A percentile compares a stretch with the other conserved stretches of the same genome.
phyloP scores from a whole-genome alignment of 2,797 vertebrate species.

The Ceyx erithaca region DNA sequence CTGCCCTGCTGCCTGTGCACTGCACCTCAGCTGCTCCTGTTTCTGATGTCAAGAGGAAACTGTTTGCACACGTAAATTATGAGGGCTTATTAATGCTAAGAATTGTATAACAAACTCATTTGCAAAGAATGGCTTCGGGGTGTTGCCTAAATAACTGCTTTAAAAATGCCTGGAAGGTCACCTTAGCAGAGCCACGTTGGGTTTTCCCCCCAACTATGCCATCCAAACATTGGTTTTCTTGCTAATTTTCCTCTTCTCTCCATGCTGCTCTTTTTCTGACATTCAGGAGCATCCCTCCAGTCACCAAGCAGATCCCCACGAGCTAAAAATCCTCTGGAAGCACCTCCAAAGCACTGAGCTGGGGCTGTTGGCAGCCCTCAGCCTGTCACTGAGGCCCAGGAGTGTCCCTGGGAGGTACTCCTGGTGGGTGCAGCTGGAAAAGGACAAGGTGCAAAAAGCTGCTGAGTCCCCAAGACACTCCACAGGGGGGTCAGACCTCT shows the following conservation, averaged over 20 bases:
- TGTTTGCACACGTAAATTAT: neutral
- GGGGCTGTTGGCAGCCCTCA: neutral
- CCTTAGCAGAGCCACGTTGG: neutral
- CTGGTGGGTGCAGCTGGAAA: neutral
- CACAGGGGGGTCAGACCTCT: neutral
- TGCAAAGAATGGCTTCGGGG: neutral
- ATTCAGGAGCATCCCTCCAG: neutral
- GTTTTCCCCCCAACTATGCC: neutral
- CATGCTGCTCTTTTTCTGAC: neutral
- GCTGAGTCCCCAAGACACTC: neutral
- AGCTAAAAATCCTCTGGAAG: neutral
- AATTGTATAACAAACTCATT: neutral
- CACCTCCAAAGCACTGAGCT: neutral
- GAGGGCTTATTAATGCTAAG: neutral
- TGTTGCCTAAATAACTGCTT: neutral
- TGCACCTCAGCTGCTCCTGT: neutral
- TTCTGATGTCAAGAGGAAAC: neutral
- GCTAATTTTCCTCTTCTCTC: neutral
- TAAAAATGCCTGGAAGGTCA: neutral
- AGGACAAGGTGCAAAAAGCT: neutral
- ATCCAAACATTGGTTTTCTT: neutral
- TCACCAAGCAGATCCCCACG: neutral
- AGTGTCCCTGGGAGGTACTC: neutral
- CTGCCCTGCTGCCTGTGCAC: fast-evolving
- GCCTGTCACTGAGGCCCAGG: neutral